Evolutionary conservation across 2,113 vertebrate genomes (phyloP), one percentile per base, ranked within the genome.

Genomic region (Ceyx melanurus): DNA sequence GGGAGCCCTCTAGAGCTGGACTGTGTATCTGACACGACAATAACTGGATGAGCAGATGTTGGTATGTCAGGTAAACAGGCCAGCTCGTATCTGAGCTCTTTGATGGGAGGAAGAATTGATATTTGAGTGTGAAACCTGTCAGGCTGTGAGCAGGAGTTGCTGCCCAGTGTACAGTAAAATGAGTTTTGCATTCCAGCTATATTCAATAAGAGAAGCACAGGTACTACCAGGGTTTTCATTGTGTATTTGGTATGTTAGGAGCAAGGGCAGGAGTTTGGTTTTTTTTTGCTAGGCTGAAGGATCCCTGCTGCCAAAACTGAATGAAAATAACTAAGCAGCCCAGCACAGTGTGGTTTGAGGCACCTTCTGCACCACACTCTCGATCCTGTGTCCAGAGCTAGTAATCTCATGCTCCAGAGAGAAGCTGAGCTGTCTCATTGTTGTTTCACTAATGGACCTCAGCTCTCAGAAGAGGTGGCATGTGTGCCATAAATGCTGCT

Each of bases 11-110:
- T 56, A 6, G 37, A 53, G 23, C 65, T 12, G 51, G 51, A 1
- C 18, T 45, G 3, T 6, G 18, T 20, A 1, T 56, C 37, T 33
- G 33, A 15, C 3, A 2, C 15, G 10, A 1, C 29, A 2, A 0
- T 42, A 33, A 20, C 29, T 16, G 37, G 5, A 5, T 64, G 31
- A 48, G 43, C n/a, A 86, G 72, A 11, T 29, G 20, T 17, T 46
- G 20, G 7, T 48, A 1, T 7, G 33, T n/a, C 46, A 28, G 20
- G 29, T 50, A 33, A 64, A 28, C 5, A 10, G 75, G 54, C 25
- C 37, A 26, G 29, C 25, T 93, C 2, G 0, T 48, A 19, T 6
- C 5, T 8, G 48, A 67, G 37, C 46, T 72, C 48, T 51, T 21
- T 37, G 37, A 13, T 17, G 31, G 80, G 51, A 74, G 40, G 42